Percentiles rank a stretch among this genome's conserved stretches.
phyloP scores from a whole-genome alignment of 30 jellyfish, hydroid and myxozoan species.

The Rhopilema esculentum region DNA sequence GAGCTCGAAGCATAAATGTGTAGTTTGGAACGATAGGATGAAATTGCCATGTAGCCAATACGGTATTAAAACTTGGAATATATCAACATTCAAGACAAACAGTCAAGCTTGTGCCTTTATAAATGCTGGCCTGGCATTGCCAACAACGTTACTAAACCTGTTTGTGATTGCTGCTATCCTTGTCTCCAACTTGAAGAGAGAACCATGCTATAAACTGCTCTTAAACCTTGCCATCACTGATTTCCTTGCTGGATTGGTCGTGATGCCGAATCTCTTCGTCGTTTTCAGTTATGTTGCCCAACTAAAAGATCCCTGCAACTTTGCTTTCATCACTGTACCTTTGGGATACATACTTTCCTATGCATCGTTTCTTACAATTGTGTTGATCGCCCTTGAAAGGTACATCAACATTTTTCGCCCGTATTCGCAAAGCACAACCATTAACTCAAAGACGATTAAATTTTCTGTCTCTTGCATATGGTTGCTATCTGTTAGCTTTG shows the following conservation, averaged over 20 bases:
- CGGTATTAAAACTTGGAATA: background rate
- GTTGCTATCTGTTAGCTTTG: background rate
- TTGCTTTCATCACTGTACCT: slow-evolving; percentile 16
- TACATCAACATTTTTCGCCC: slow-evolving; percentile 25
- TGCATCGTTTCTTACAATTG: slow-evolving; percentile 5
- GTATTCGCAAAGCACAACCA: slow-evolving; percentile 1
- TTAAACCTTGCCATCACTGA: slow-evolving; percentile 32
- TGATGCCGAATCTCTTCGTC: slow-evolving; percentile 9
- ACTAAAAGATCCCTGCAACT: slow-evolving; percentile 10
- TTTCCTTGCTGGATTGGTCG: slow-evolving; percentile 23
- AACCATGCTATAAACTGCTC: slow-evolving; percentile 20
- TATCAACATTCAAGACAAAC: background rate
- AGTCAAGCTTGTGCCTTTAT: background rate
- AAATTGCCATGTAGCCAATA: slow-evolving; percentile 2
- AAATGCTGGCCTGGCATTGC: background rate
- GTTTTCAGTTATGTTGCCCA: slow-evolving; percentile 1
- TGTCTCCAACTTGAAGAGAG: background rate
- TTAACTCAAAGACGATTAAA: background rate
- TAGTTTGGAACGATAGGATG: background rate
- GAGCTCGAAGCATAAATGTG: background rate
- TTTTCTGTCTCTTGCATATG: background rate
- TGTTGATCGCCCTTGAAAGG: slow-evolving; percentile 23
- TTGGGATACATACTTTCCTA: slow-evolving; percentile 1
- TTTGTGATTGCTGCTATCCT: background rate
- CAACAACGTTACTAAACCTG: slow-evolving; percentile 4